Evolutionary conservation across 2,113 vertebrate species (phyloP), one percentile per base, ranked within the genome.

Genomic region (Acanthochromis polyacanthus): DNA sequence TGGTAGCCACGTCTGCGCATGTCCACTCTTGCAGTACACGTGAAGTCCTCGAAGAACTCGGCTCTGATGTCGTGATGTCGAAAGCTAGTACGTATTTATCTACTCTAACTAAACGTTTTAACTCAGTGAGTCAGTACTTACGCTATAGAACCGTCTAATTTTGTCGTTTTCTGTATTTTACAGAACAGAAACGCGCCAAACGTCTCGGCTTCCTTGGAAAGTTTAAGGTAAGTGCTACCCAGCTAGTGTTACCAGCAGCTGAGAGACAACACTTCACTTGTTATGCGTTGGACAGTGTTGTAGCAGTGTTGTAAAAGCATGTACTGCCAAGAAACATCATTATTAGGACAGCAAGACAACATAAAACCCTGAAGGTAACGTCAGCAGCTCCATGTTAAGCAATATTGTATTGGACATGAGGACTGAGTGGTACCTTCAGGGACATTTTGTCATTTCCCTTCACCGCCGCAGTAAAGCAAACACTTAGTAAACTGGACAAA

Each of bases 111-210:
- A 4, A 22, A 9, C 36, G 5, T 30, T 0, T 20, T 43, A 3
- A 6, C 38, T 28, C 15, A 0, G 0, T 10, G 0, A 51, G 6
- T 22, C n/a, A 20, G 19, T 10, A 23, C 7, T 12, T 1, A 17
- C 12, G 3, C 30, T 61, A 58, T 36, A 40, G 62, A 15, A 10
- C 6, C 6, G 0, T 0, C 2, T 7, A 12, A 15, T 46, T 25
- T 1, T 60, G 4, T 71, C 2, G 10, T 71, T 51, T 77, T 1
- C 81, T 66, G 9, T 15, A 2, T 60, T 52, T 91, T 87, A 40
- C 92, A 95, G 95, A 94, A 61, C 93, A 95, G 80, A 95, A 93
- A 87, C 90, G 92, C 63, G 93, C 92, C 36, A 95, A 93, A 83
- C 87, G 93, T 25, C 89, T 94, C 38, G 93, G 91, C 8, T 87